Evolutionary conservation across 2,113 vertebrate genomes (phyloP).

Genomic region (Nasalis larvatus): DNA sequence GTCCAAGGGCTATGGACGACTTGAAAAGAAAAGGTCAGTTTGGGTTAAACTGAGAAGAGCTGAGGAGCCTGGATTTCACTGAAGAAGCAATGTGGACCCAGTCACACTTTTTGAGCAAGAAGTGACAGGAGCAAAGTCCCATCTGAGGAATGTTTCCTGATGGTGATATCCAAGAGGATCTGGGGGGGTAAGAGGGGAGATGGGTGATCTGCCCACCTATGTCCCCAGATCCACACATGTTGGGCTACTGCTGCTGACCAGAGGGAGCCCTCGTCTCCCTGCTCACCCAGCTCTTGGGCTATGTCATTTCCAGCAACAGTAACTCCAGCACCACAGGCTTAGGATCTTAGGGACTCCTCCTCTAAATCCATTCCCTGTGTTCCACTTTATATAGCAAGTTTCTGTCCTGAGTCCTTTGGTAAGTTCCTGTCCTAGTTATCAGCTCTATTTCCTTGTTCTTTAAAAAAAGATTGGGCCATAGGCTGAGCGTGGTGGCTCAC

Average conservation of each 20-base stretch:
- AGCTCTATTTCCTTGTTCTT: background rate
- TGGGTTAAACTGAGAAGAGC: background rate
- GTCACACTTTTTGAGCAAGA: background rate
- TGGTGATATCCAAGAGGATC: rapidly evolving
- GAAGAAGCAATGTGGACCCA: background rate
- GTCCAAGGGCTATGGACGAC: background rate
- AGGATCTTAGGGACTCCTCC: background rate
- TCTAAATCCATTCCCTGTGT: background rate
- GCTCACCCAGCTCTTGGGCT: background rate
- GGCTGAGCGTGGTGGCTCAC: background rate
- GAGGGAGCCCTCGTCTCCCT: too few species aligned
- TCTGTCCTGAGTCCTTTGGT: background rate
- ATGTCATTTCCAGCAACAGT: background rate
- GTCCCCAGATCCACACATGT: background rate
- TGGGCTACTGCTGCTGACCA: background rate
- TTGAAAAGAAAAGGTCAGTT: background rate
- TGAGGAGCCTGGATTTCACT: background rate
- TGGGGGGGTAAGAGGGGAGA: background rate
- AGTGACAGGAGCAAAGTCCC: background rate
- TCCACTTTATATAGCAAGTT: background rate
- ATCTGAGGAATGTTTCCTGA: background rate
- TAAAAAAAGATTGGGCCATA: background rate
- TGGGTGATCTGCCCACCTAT: background rate
- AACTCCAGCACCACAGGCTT: background rate
- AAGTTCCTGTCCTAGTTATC: background rate